Base-by-base conservation (phyloP, 2,113 vertebrate species). In the Lates calcarifer region DNA sequence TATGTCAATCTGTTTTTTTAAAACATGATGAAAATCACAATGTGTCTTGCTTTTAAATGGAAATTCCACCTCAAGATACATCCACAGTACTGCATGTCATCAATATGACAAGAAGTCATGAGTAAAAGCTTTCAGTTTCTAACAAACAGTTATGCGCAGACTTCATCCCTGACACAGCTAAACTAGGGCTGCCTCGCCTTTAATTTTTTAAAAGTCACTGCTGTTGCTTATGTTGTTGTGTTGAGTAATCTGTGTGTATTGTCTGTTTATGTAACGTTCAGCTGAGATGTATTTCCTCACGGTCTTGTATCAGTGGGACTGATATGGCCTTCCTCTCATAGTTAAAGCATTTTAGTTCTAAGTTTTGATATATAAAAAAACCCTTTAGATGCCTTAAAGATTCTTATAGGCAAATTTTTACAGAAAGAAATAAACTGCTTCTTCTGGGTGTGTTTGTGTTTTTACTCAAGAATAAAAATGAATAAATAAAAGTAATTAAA, bases 1-100 rank as follows among this genome's bases (percentile, higher is more conserved):
- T 41, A 73, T 84, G 83, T 57, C 75, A 81, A 58, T 67, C 41
- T 80, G 63, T 81, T 51, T 77, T 77, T 57, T 68, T 41, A 41
- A 84, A 77, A 74, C 72, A 55, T 41, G 51, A 58, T 41, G 49
- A 51, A 51, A 77, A 60, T 60, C 43, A 26, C 41, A 65, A 56
- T 3, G 11, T 45, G 39, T 66, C 37, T 62, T 17, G 22, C 43
- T 58, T 81, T 79, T 68, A 77, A 62, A 69, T 62, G 15, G 20
- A 57, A 57, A 79, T 69, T 80, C 26, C 57, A 77, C 51, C 56
- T 49, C 43, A 49, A 76, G 65, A 72, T 57, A 63, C 26, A 53
- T 7, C 41, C 41, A 6, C n/a, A 47, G 28, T 79, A 63, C 12
- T 41, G 35, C 33, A 64, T 55, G 29, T 56, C 35, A 58, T 74